A percentile compares a stretch with the other conserved stretches of the same genome.
Evolutionary conservation across 2,113 vertebrate genomes (phyloP).

Genomic region (Saccopteryx leptura): DNA sequence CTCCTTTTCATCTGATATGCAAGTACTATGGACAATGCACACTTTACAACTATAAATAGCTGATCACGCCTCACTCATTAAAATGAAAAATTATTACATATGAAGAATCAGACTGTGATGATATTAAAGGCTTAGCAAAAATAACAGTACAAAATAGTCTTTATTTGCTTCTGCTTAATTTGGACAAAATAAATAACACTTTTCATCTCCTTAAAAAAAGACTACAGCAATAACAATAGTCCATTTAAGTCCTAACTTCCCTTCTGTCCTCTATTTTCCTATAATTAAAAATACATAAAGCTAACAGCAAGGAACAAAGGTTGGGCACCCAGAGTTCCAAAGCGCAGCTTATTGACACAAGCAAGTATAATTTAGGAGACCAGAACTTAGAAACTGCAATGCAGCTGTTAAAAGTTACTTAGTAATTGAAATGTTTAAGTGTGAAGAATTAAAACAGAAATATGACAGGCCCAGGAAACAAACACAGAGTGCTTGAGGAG

Average conservation of each 20-base stretch:
- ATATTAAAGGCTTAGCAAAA: constrained; percentile 66
- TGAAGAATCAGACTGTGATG: constrained; percentile 70
- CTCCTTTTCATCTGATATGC: constrained; percentile 73
- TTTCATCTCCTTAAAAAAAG: constrained; percentile 67
- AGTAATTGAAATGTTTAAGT: constrained; percentile 51
- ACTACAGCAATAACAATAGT: constrained; percentile 70
- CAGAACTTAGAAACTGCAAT: constrained; percentile 45
- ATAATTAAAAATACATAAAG: constrained; percentile 83
- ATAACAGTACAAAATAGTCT: constrained; percentile 65
- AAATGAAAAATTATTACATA: constrained; percentile 75
- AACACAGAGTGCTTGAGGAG: not conserved
- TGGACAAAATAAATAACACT: constrained; percentile 66
- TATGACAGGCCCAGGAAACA: not conserved
- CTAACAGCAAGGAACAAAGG: constrained; percentile 70
- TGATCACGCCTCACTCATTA: constrained; percentile 62
- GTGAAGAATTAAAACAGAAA: constrained; percentile 45
- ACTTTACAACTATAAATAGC: constrained; percentile 72
- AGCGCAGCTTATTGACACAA: constrained; percentile 72
- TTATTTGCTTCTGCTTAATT: constrained; percentile 73
- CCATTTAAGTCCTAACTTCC: constrained; percentile 68
- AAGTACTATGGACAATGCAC: constrained; percentile 48
- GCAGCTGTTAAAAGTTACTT: constrained; percentile 40
- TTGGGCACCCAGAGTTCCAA: constrained; percentile 66
- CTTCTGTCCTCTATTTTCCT: constrained; percentile 73
- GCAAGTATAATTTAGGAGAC: constrained; percentile 57